Base-by-base conservation (phyloP, 2,797 vertebrate genomes). In the Leptatherina wallacei region DNA sequence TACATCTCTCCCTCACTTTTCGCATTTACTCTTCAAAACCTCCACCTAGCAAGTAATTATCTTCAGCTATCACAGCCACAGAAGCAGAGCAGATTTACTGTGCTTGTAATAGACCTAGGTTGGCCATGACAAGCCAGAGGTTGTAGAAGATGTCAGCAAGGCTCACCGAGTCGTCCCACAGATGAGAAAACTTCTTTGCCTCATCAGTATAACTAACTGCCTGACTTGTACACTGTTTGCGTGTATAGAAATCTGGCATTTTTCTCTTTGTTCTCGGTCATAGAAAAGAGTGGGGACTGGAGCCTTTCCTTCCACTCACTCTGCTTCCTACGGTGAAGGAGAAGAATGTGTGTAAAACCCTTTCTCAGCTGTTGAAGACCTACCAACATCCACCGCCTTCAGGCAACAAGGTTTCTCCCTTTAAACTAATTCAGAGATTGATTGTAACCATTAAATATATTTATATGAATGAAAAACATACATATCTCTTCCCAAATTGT, bases 221-320 rank as follows among this genome's bases (percentile, higher is more conserved):
- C 49, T 71, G 38, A n/a, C 24, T 36, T 58, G n/a, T 44, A 69
- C 52, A 32, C 6, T 72, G 49, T 63, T 71, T 65, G 65, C 69
- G 65, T 32, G 13, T 58, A 24, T 44, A 40, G 30, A 65, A 30
- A 60, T 65, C 49, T 70, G 54, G 22, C 16, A 54, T 80, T 29
- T 56, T 61, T 82, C 55, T 76, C 61, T 74, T 85, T 79, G 69
- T 77, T 87, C 27, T 80, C 6, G 12, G 54, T 73, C 80, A 36
- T 90, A 99, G 98, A 92, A 99, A 99, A 89, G 98, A 99, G 75
- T 99, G 98, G 98, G 98, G 98, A 22, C 93, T 99, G 73, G 98
- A 99, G 84, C 97, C 97, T 74, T 99, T 99, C 89, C 96, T 99
- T 84, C 98, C 98, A 56, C 96, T 97, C 40, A 97, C 97, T 3